A percentile compares a stretch with the other conserved stretches of the same genome.
phyloP scores from a whole-genome alignment of 1,140 invertebrate genomes.

The Zaprionus ghesquierei region DNA sequence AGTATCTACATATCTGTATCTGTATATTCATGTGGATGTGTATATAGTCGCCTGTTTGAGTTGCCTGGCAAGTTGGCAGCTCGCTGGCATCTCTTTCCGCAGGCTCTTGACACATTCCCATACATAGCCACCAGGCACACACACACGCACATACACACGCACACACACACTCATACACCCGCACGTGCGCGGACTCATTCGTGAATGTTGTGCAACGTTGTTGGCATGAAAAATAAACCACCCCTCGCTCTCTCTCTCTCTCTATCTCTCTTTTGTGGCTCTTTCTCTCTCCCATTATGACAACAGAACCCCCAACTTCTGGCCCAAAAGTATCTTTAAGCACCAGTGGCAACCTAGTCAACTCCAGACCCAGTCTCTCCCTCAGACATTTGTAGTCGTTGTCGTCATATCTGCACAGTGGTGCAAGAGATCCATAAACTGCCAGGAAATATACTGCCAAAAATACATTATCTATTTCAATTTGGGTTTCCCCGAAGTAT shows the following conservation, averaged over 20 bases:
- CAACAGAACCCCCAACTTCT: background rate
- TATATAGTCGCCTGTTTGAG: constrained; percentile 4
- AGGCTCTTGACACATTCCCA: constrained; percentile 53
- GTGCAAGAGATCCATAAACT: background rate
- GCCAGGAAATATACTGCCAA: background rate
- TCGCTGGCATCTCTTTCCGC: constrained; percentile 8
- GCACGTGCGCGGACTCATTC: constrained; percentile 38
- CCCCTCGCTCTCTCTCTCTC: background rate
- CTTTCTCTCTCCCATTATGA: background rate
- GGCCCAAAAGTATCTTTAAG: background rate
- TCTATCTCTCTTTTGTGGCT: background rate
- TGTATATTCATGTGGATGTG: background rate
- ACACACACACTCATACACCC: background rate
- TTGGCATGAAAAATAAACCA: constrained; percentile 17
- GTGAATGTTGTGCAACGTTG: constrained; percentile 22
- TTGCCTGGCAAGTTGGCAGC: constrained; percentile 39
- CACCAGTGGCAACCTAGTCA: background rate
- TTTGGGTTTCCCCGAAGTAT: no score
- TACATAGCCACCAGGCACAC: constrained; percentile 25
- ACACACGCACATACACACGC: no score
- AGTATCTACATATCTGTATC: background rate
- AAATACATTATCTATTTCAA: no score
- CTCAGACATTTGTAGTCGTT: constrained; percentile 22
- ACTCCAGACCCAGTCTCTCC: constrained; percentile 13
- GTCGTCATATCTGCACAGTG: constrained; percentile 28